Conservation (phyloP, 2,888 invertebrate genomes). For the Ochropacha duplaris region DNA sequence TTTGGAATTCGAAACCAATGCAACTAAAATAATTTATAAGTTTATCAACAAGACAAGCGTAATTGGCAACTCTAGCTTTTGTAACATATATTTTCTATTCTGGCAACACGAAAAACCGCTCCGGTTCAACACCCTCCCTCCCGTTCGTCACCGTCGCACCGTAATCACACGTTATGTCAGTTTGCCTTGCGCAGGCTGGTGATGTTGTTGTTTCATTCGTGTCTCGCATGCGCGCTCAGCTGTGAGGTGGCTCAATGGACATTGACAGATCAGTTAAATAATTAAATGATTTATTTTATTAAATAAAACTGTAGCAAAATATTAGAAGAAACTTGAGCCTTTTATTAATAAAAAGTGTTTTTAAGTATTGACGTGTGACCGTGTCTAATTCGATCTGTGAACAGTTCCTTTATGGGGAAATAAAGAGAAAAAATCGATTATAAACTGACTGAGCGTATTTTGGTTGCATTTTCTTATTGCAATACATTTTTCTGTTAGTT, state of each 20-base stretch:
- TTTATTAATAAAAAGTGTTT: constrained; percentile 52
- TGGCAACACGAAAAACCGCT: background rate
- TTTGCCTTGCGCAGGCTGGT: constrained; percentile 68
- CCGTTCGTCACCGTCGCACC: constrained; percentile 32
- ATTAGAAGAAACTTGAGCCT: constrained; percentile 48
- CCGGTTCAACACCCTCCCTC: constrained; percentile 7
- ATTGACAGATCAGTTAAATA: constrained; percentile 58
- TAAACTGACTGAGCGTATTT: constrained; percentile 54
- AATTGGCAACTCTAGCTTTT: background rate
- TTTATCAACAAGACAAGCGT: no score
- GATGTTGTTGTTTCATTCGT: constrained; percentile 40
- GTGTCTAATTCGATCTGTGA: constrained; percentile 23
- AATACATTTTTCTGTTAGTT: constrained; percentile 59
- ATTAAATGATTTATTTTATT: constrained; percentile 50
- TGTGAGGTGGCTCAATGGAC: constrained; percentile 54
- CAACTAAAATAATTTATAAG: no score
- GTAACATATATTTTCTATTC: background rate
- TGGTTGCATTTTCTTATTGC: constrained; percentile 56
- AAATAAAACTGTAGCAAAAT: constrained; percentile 38
- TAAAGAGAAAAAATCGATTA: constrained; percentile 68
- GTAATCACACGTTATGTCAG: constrained; percentile 36
- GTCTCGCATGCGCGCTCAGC: constrained; percentile 52
- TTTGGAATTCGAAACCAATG: no score
- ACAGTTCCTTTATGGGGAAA: constrained; percentile 25
- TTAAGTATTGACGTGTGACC: constrained; percentile 37